These are phyloP conservation scores for Electrona antarctica DNA, from an alignment of 2,113 vertebrate species.

Conservation along the genomic window DNA sequence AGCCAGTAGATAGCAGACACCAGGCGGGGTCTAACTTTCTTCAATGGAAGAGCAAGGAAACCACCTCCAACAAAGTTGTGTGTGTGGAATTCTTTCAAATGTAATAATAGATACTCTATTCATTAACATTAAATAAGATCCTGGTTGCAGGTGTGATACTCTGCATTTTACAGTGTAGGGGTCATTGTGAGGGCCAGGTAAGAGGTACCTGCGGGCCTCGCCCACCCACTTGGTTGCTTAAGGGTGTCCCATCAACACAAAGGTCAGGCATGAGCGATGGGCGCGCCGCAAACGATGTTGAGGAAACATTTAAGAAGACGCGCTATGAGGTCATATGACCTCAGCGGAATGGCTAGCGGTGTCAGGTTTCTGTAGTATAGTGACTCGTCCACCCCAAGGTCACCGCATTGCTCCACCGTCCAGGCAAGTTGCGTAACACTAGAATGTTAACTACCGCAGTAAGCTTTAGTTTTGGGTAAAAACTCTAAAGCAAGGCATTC, in stretches of 20 bases:
- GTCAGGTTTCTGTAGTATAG: conserved; percentile 48
- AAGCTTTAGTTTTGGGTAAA: not conserved
- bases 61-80: too few species aligned
- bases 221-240: too few species aligned
- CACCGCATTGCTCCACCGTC: conserved; percentile 31
- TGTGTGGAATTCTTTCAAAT: too few species aligned
- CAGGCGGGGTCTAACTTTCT: too few species aligned
- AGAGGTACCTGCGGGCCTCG: too few species aligned
- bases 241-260: conserved; percentile 24
- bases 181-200: too few species aligned
- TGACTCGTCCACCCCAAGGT: conserved; percentile 41
- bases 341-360: conserved; percentile 33
- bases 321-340: conserved; percentile 46
- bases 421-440: conserved; percentile 21
- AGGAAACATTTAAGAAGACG: conserved; percentile 36
- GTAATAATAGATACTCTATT: too few species aligned
- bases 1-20: too few species aligned
- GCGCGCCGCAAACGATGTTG: conserved; percentile 21
- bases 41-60: too few species aligned
- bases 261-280: conserved; percentile 41
- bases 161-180: too few species aligned
- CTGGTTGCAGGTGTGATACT: too few species aligned
- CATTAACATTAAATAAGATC: too few species aligned
- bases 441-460: not conserved
- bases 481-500: not conserved